phyloP scores from a whole-genome alignment of 2,888 invertebrate genomes.

The Mellilla xanthometata region DNA sequence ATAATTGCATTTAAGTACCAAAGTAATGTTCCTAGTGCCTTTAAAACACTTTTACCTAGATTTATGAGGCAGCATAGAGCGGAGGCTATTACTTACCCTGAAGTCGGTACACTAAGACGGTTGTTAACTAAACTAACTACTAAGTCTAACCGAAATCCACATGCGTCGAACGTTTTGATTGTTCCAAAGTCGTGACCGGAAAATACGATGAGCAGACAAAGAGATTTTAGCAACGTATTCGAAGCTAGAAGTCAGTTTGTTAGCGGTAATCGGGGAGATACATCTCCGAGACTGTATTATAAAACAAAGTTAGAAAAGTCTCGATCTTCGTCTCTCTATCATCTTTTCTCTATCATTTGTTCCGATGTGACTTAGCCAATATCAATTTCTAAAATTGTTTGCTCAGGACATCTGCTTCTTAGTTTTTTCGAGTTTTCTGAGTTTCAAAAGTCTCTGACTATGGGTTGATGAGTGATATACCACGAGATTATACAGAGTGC shows the following conservation, averaged over 20 bases:
- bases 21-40: no score
- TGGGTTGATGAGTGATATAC: no score
- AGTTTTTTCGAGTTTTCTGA: no score
- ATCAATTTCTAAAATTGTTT: no score
- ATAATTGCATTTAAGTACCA: no score
- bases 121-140: constrained; percentile 23
- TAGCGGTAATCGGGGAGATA: constrained; percentile 6
- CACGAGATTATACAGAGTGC: no score
- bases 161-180: constrained; percentile 59
- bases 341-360: no score
- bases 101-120: not conserved
- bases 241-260: constrained; percentile 7
- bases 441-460: no score
- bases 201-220: constrained; percentile 44
- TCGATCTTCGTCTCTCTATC: no score
- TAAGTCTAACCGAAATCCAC: constrained; percentile 21
- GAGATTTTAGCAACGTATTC: constrained; percentile 30
- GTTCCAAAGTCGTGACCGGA: constrained; percentile 64
- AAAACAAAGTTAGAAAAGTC: no score
- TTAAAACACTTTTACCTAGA: not conserved
- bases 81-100: not conserved
- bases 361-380: no score
- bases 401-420: no score
- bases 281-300: not conserved
- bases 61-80: not conserved